Percentiles rank a stretch among this genome's conserved stretches.
These are phyloP conservation scores for Melanogrammus aeglefinus DNA, from an alignment of 2,797 vertebrate genomes.

Conservation along the genomic window DNA sequence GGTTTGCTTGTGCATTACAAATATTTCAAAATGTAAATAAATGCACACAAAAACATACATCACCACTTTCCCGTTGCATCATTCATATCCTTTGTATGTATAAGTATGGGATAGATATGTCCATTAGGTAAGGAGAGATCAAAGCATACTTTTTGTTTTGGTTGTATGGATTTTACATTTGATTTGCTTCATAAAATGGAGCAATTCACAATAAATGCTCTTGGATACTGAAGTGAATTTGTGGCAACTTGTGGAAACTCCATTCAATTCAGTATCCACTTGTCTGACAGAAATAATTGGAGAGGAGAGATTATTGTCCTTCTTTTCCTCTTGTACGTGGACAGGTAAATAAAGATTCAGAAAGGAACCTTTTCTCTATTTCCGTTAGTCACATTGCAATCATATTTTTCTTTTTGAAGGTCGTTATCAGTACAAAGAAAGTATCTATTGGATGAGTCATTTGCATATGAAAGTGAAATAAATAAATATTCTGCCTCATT, in stretches of 20 bases:
- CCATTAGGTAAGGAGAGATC: neutral
- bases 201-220: neutral
- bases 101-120: neutral
- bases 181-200: neutral
- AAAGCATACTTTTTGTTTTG: neutral
- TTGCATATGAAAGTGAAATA: slow-evolving; percentile 68
- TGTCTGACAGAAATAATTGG: neutral
- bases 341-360: slow-evolving; percentile 21
- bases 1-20: neutral
- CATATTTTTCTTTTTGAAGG: slow-evolving; percentile 44
- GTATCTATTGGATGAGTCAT: slow-evolving; percentile 53
- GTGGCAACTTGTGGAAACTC: neutral
- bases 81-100: neutral
- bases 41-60: neutral
- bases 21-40: neutral
- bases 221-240: neutral
- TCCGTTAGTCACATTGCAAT: slow-evolving; percentile 41
- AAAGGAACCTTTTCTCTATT: slow-evolving; percentile 34
- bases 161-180: neutral
- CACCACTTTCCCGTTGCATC: neutral
- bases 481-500: slow-evolving; percentile 58
- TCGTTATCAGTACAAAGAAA: slow-evolving; percentile 65
- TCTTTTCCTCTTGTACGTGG: neutral
- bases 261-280: neutral
- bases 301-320: neutral